Base-by-base conservation (phyloP, 2,113 vertebrate species). In the Uropsilus gracilis region DNA sequence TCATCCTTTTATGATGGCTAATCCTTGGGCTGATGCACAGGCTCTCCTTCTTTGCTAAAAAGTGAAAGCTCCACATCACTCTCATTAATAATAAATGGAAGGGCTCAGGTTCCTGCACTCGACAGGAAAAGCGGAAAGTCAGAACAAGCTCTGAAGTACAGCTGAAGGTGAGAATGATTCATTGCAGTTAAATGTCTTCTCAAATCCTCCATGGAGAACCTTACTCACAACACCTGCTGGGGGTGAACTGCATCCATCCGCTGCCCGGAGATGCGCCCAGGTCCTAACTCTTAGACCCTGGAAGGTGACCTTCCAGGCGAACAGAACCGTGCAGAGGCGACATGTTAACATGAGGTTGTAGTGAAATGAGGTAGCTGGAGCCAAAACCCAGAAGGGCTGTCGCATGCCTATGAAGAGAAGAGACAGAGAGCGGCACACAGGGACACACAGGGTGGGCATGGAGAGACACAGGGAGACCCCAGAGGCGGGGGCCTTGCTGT, bases 71-170 rank as follows among this genome's bases (percentile, higher is more conserved):
- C 28, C 89, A 46, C 28, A 86, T 93, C 83, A 71, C 20, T 37
- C 7, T 89, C 94, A 81, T 96, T 83, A 97, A 96, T 96, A 97
- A 97, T 96, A 30, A 91, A 97, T 76, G 91, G 73, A 50, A 24
- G 68, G 94, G 93, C 92, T 90, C 94, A 32, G 93, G 87, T 90
- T 95, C 82, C 93, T 76, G 34, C 93, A 34, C 69, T 71, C 10
- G 55, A 91, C 91, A 92, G 91, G 77, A 95, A 86, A 87, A 68
- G 85, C 50, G 8, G 20, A 22, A 34, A 75, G 90, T 66, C 83
- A 73, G 92, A 90, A 64, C 32, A 5, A 32, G 26, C 75, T 76
- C 94, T n/a, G 37, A 94, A 77, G 89, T 39, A 18, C 71, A 83
- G 66, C 0, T 96, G 93, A 95, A 86, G 96, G 92, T 91, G 89